These are phyloP conservation scores for Eurystomus glaucurus DNA, from an alignment of 2,797 vertebrate genomes.

Conservation along the genomic window DNA sequence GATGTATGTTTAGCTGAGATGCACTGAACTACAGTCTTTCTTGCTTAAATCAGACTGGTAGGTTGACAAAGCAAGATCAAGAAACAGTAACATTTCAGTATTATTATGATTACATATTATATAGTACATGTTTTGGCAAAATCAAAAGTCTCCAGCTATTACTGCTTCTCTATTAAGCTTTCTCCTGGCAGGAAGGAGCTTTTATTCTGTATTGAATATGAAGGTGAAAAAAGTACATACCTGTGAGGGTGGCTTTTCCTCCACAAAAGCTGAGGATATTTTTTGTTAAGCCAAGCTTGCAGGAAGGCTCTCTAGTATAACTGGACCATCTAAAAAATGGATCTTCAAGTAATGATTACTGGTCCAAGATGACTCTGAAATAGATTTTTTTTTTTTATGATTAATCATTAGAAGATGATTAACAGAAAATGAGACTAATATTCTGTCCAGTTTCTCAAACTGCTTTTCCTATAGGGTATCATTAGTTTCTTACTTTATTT, in stretches of 20 bases:
- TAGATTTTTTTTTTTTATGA: not conserved
- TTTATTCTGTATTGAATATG: not conserved
- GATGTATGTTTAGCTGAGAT: not conserved
- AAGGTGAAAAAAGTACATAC: not conserved
- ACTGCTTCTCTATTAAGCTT: not conserved
- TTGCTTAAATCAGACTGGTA: not conserved
- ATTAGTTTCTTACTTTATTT: not conserved
- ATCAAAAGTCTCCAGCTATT: not conserved
- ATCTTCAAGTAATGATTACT: not conserved
- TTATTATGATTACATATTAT: not conserved
- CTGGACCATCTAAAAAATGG: not conserved
- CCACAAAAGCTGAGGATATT: not conserved
- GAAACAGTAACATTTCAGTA: not conserved
- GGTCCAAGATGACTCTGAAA: not conserved
- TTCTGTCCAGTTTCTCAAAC: not conserved
- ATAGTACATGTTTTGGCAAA: not conserved
- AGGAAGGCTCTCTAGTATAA: not conserved
- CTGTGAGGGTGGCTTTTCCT: not conserved
- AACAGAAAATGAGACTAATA: not conserved
- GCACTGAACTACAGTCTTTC: not conserved
- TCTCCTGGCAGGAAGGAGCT: not conserved
- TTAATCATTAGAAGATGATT: not conserved
- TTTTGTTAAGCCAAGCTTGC: not conserved
- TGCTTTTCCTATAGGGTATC: not conserved
- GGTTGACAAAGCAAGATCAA: not conserved